Percentiles rank a stretch among this genome's conserved stretches.
These are phyloP conservation scores for Pseudomyrmex concolor DNA, from an alignment of 1,140 invertebrate species.

Conservation along the genomic window DNA sequence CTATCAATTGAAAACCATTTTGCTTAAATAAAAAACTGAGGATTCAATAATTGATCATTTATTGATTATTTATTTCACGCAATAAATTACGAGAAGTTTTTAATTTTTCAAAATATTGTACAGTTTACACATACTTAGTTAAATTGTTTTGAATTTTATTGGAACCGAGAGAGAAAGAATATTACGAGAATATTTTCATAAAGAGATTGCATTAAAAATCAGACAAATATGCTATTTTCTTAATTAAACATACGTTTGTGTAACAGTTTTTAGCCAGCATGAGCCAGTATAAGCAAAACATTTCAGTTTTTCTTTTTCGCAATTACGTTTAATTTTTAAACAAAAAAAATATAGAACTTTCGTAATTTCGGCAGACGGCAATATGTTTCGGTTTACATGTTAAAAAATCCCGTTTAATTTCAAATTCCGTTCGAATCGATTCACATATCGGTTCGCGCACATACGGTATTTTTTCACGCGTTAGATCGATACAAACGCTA, in stretches of 20 bases:
- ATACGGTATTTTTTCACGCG: slow-evolving; percentile 1
- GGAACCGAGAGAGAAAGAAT: too few relatives aligned
- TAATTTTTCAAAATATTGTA: too few relatives aligned
- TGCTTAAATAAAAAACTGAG: too few relatives aligned
- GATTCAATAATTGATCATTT: too few relatives aligned
- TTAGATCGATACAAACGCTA: slow-evolving; percentile 48
- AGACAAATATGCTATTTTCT: neutral
- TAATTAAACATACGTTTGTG: slow-evolving; percentile 31
- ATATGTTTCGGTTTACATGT: slow-evolving; percentile 22
- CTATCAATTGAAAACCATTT: too few relatives aligned
- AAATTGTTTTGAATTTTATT: too few relatives aligned
- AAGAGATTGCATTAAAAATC: neutral
- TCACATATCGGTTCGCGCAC: neutral
- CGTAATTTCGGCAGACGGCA: slow-evolving; percentile 23
- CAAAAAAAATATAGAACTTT: slow-evolving; percentile 4
- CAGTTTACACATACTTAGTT: too few relatives aligned
- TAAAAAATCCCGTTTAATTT: slow-evolving; percentile 47
- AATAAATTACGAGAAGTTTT: too few relatives aligned
- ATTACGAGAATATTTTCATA: neutral
- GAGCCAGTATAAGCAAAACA: neutral
- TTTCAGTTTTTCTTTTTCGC: neutral
- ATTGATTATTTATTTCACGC: too few relatives aligned
- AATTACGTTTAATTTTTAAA: slow-evolving; percentile 3
- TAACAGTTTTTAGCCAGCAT: neutral
- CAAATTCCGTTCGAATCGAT: slow-evolving; percentile 1